Percentiles rank a stretch among this genome's conserved stretches.
Conservation (phyloP, 2,888 invertebrate species). For the Cheilosia pagana region DNA sequence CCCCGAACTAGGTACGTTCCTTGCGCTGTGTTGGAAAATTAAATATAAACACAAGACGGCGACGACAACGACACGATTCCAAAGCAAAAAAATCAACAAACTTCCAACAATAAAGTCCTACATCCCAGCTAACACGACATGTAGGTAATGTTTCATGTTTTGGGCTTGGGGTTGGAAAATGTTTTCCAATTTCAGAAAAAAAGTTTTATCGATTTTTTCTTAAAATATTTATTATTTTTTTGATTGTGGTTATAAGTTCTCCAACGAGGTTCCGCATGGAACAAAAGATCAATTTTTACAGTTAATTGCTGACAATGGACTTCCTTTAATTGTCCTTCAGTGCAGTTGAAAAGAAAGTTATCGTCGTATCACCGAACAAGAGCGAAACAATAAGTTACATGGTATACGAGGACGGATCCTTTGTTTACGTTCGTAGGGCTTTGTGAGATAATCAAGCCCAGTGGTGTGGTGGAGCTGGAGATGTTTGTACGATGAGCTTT, state of each 20-base stretch:
- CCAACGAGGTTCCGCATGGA: slow-evolving; percentile 5
- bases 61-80: slow-evolving; percentile 1
- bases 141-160: background rate
- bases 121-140: slow-evolving; percentile 26
- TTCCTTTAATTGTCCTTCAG: slow-evolving; percentile 7
- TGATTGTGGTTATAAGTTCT: slow-evolving; percentile 8
- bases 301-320: slow-evolving; percentile 30
- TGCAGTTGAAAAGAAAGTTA: background rate
- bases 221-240: slow-evolving; percentile 8
- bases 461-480: slow-evolving; percentile 6
- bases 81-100: slow-evolving; percentile 11
- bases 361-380: slow-evolving; percentile 17
- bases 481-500: slow-evolving; percentile 57
- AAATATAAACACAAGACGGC: slow-evolving; percentile 41
- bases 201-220: slow-evolving; percentile 54
- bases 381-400: slow-evolving; percentile 45
- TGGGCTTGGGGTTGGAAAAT: slow-evolving; percentile 17
- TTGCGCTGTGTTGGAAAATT: slow-evolving; percentile 4
- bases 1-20: background rate
- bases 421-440: slow-evolving; percentile 66
- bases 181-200: slow-evolving; percentile 34
- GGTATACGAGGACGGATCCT: slow-evolving; percentile 44
- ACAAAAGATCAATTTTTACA: slow-evolving; percentile 1
- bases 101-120: slow-evolving; percentile 24
- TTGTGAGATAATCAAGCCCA: slow-evolving; percentile 51